Evolutionary conservation across 2,797 vertebrate species (phyloP), one percentile per base, ranked within the genome.

Genomic region (Gorsachius magnificus): DNA sequence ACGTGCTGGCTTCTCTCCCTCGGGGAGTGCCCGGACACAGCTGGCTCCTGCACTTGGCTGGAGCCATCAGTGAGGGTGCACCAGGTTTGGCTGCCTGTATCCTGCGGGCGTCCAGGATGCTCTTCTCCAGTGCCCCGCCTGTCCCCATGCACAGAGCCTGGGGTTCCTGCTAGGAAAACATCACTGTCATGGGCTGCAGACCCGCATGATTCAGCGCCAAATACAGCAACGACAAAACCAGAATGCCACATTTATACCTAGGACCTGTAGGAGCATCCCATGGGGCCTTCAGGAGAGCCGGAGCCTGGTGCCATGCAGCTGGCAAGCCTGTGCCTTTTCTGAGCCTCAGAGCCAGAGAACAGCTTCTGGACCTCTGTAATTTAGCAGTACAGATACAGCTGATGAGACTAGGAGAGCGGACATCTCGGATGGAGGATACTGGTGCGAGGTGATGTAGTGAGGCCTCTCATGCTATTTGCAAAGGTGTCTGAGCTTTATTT

Each of bases 11-110:
- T 84, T 26, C 46, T 35, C 31, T 87, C 54, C 70, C 58, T 29
- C 6, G 0, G 45, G 76, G n/a, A 75, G 20, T 14, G 35, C 28
- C 0, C 0, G 24, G 74, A 46, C 13, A 11, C 1, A 1, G 41
- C 46, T 51, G 58, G 51, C 6, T 63, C 6, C 0, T 8, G n/a
- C 1, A 4, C 74, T 45, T 1, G 3, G 43, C 53, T 20, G 45
- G 0, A 16, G 9, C 43, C 29, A 6, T 14, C 63, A 19, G 41
- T 0, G 5, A 68, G n/a, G 54, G 33, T 26, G 35, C 35, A 11
- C 18, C 16, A 12, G 38, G 43, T 33, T 66, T 57, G 68, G 20
- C 33, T 70, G 15, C 38, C 43, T 58, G 31, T 54, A 45, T 48
- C 71, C 69, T 13, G 22, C 2, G 7, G 80, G 41, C 16, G 3